Base-by-base conservation (phyloP, 2,888 invertebrate genomes). In the Carpatolechia fugitivella region DNA sequence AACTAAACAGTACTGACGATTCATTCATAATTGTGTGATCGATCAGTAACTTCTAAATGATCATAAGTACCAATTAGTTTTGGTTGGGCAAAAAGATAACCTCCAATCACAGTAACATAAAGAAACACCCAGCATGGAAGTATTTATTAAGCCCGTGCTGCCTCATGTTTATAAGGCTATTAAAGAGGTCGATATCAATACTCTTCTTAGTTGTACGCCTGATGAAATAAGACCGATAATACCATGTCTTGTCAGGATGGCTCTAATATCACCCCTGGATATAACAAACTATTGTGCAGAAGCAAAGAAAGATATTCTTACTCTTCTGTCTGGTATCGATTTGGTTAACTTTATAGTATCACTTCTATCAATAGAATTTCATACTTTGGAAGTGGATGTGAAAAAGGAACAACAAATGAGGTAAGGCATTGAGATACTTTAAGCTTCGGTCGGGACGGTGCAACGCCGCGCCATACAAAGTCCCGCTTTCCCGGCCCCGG, bases 311-410 rank as follows among this genome's bases (percentile, higher is more conserved):
- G 95, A 96, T 71, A 95, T 98, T 52, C 87, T 98, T 1, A 96
- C 96, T n/a, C 92, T 98, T 48, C 91, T 98, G 0, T 96, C 97
- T 0, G 97, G 97, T 5, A 96, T 98, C 65, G 98, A 98, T 80
- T 92, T 96, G 52, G 98, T 98, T 0, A 99, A 99, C 81, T 96
- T 97, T 54, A 96, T 99, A 63, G 98, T 98, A 0, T 96, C 97
- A 0, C 91, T 98, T 13, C 90, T 99, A 3, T 98, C 98, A 7
- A 97, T 98, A 52, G 98, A 98, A 84, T 98, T 98, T 78, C 97
- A 98, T 75, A 94, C 95, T 24, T 86, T 99, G 41, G 98, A 98
- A 89, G 94, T 94, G 14, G 98, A 98, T 74, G 94, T 98, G 0
- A 96, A 96, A 69, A 98, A 97, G 78, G 98, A 98, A 79, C 95